phyloP scores from a whole-genome alignment of 2,888 invertebrate genomes.

The Plebejus melissa region DNA sequence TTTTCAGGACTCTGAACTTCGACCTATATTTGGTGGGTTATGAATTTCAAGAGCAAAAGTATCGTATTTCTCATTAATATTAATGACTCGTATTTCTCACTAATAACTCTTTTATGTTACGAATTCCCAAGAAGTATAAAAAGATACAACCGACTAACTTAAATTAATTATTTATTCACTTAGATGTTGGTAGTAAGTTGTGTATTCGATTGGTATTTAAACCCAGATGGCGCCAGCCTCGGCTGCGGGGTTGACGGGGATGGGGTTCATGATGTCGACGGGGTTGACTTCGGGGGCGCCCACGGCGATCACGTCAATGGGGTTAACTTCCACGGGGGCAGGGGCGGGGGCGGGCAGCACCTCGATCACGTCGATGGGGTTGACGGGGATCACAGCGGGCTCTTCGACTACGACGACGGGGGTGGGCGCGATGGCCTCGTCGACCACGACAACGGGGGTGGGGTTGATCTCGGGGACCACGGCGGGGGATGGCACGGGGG shows the following conservation, averaged over 20 bases:
- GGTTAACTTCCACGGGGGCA: conserved; percentile 34
- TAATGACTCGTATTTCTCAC: too few relatives aligned
- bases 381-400: conserved; percentile 8
- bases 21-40: background rate
- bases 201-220: background rate
- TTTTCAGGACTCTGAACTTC: background rate
- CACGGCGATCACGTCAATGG: conserved; percentile 40
- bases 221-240: background rate
- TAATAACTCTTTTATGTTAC: background rate
- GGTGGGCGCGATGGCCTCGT: conserved; percentile 10
- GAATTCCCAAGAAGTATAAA: background rate
- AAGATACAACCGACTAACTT: background rate
- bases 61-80: background rate
- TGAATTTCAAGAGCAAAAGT: background rate
- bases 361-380: conserved; percentile 25
- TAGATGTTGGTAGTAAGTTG: background rate
- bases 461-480: conserved; percentile 34
- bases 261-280: conserved; percentile 26
- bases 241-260: conserved; percentile 25
- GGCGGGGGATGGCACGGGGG: conserved; percentile 23
- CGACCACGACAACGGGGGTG: conserved; percentile 37
- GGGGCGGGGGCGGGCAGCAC: conserved; percentile 31
- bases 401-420: conserved; percentile 28
- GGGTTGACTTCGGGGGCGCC: conserved; percentile 36
- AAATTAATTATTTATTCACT: background rate